Conservation (phyloP, 2,888 invertebrate species). For the Himalopsyche anomala region DNA sequence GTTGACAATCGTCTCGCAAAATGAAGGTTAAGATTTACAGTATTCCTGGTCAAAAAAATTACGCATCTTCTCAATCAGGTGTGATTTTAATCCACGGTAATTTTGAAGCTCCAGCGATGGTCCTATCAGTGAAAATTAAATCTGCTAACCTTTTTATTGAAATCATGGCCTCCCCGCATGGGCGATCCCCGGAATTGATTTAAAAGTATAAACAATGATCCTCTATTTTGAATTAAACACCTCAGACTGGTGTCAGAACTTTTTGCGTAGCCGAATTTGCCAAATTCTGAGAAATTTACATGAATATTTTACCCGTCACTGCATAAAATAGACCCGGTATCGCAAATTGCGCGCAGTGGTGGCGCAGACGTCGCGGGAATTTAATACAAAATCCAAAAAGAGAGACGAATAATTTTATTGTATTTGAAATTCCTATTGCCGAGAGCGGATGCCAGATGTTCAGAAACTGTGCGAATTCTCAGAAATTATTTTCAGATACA, state of each 20-base stretch:
- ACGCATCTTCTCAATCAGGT: too few species aligned
- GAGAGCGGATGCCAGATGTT: conserved; percentile 58
- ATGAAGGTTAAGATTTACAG: too few species aligned
- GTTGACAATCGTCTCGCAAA: too few species aligned
- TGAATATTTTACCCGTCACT: conserved; percentile 58
- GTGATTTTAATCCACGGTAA: too few species aligned
- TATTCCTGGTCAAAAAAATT: too few species aligned
- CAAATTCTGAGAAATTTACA: conserved; percentile 54
- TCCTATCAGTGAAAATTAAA: too few species aligned
- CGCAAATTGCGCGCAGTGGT: conserved; percentile 59
- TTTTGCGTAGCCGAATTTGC: conserved; percentile 43
- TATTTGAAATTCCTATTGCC: conserved; percentile 61
- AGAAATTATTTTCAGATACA: background rate
- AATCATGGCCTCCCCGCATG: background rate
- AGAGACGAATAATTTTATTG: conserved; percentile 55
- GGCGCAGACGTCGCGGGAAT: conserved; percentile 56
- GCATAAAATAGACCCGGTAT: conserved; percentile 55
- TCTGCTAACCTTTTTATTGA: too few species aligned
- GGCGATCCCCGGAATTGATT: background rate
- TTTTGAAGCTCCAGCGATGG: too few species aligned
- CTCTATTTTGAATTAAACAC: conserved; percentile 17
- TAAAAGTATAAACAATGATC: background rate
- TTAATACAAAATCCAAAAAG: conserved; percentile 18
- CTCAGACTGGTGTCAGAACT: conserved; percentile 7
- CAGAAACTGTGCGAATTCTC: conserved; percentile 42